These are phyloP conservation scores for Bostrychus sinensis DNA, from an alignment of 2,113 vertebrate species.

Conservation along the genomic window DNA sequence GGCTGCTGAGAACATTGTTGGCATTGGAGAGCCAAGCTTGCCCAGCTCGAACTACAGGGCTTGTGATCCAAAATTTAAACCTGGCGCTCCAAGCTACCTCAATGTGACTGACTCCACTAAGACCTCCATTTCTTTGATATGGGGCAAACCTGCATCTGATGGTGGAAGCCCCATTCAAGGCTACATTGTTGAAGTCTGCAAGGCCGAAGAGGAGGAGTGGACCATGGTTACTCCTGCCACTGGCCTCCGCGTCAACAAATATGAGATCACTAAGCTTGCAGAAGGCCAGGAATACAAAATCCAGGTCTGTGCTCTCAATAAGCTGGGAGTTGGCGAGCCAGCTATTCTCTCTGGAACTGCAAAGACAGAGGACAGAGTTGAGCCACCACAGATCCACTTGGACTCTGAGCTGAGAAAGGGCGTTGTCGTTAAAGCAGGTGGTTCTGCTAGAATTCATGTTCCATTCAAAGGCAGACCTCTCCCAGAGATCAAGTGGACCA, in stretches of 20 bases:
- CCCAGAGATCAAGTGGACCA: constrained; percentile 92
- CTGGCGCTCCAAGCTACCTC: constrained; percentile 87
- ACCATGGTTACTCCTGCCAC: constrained; percentile 90
- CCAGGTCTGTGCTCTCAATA: constrained; percentile 93
- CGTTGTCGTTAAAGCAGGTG: constrained; percentile 90
- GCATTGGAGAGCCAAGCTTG: constrained; percentile 89
- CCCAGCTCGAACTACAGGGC: constrained; percentile 90
- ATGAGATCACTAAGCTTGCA: constrained; percentile 90
- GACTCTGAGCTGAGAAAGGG: constrained; percentile 95
- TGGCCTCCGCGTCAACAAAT: constrained; percentile 88
- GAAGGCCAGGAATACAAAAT: constrained; percentile 96
- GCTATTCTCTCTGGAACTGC: constrained; percentile 86
- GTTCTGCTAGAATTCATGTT: constrained; percentile 89
- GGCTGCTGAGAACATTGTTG: constrained; percentile 94
- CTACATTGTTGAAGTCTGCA: constrained; percentile 93
- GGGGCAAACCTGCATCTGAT: constrained; percentile 95
- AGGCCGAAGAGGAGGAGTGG: constrained; percentile 97
- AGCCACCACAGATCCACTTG: constrained; percentile 92
- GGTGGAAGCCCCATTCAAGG: constrained; percentile 93
- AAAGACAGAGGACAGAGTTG: constrained; percentile 93
- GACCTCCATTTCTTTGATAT: constrained; percentile 87
- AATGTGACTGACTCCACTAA: constrained; percentile 90
- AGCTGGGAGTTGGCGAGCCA: constrained; percentile 93
- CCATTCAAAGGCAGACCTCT: constrained; percentile 93
- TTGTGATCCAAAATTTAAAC: constrained; percentile 94